Percentiles rank a stretch among this genome's conserved stretches.
Evolutionary conservation across 1,140 invertebrate genomes (phyloP).

Genomic region (Rhopalosiphum padi): DNA sequence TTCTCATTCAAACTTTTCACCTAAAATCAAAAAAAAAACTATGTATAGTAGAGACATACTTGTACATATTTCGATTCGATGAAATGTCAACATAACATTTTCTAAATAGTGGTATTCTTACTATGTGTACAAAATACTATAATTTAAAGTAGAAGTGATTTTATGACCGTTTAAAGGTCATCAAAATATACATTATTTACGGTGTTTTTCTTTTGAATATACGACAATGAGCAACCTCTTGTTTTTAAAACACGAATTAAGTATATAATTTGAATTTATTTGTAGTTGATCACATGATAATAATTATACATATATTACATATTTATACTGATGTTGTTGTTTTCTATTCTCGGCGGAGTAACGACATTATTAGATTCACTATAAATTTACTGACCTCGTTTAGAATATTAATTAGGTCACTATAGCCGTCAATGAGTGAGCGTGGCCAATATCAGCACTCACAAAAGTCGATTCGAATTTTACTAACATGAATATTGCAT

Average conservation of each 20-base stretch:
- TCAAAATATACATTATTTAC: not conserved
- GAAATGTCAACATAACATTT: slow-evolving; percentile 30
- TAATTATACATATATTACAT: not conserved
- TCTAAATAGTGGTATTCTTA: not conserved
- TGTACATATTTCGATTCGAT: not conserved
- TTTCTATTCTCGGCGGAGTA: not conserved
- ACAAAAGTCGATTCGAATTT: not conserved
- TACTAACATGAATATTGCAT: not conserved
- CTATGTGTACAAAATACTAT: not conserved
- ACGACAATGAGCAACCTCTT: not conserved
- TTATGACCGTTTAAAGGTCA: slow-evolving; percentile 28
- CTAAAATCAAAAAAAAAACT: not conserved
- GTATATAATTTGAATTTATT: not conserved
- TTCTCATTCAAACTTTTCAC: not conserved
- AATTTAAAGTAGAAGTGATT: not conserved
- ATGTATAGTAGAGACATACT: not conserved
- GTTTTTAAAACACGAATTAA: not conserved
- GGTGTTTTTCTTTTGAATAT: not conserved
- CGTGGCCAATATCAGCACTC: not conserved
- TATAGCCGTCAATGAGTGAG: not conserved
- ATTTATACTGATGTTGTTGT: not conserved
- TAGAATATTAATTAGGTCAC: not conserved
- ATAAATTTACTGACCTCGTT: not conserved
- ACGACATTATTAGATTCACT: not conserved
- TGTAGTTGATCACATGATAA: not conserved